A percentile compares a stretch with the other conserved stretches of the same genome.
Conservation (phyloP, 2,113 vertebrate species). For the Chaetura pelagica region DNA sequence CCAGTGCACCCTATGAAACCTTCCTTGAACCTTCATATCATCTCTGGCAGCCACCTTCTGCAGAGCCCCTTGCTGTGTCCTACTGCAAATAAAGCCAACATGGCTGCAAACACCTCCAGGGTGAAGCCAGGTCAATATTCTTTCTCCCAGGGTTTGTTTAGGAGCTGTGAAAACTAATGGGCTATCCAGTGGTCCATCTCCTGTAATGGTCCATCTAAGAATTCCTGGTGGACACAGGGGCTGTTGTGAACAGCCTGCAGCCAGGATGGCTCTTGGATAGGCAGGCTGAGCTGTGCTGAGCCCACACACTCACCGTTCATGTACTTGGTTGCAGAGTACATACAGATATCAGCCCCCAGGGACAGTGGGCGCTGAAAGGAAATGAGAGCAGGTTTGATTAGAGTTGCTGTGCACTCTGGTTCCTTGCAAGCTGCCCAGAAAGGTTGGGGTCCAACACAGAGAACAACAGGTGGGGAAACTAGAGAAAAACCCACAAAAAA, state of each 20-base stretch:
- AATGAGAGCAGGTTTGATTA: not conserved
- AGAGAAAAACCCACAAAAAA: not conserved
- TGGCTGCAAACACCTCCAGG: not conserved
- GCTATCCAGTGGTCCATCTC: not conserved
- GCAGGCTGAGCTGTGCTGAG: not conserved
- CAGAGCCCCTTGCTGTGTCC: not conserved
- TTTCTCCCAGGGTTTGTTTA: not conserved
- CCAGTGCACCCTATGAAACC: not conserved
- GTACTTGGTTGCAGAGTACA: slow-evolving; percentile 96
- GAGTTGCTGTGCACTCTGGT: not conserved
- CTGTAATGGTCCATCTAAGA: not conserved
- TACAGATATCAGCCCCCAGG: slow-evolving; percentile 93
- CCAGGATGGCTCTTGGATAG: not conserved
- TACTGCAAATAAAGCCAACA: not conserved
- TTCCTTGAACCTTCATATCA: not conserved
- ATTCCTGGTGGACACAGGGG: not conserved
- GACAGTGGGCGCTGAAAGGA: slow-evolving; percentile 88
- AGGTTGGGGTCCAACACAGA: not conserved
- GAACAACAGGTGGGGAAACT: not conserved
- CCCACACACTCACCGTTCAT: slow-evolving; percentile 88
- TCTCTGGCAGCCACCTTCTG: not conserved
- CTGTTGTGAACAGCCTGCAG: not conserved
- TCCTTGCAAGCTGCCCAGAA: not conserved
- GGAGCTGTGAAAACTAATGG: not conserved
- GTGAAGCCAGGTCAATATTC: not conserved